These are phyloP conservation scores for Coremacera marginata DNA, from an alignment of 2,888 invertebrate genomes.

Conservation along the genomic window DNA sequence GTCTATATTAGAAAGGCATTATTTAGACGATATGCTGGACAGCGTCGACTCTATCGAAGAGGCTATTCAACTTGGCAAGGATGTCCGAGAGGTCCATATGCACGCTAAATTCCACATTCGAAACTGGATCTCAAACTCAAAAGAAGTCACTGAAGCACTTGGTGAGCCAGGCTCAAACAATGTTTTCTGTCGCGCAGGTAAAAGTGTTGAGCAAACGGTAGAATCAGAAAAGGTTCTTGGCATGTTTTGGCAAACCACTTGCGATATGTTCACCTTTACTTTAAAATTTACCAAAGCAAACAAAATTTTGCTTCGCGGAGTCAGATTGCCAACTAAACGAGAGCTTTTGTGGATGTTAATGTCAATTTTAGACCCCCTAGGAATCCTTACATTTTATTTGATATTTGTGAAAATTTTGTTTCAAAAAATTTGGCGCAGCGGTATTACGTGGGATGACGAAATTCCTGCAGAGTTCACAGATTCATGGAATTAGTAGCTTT, in stretches of 20 bases:
- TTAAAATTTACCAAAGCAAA: slow-evolving; percentile 42
- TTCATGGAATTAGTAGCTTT: slow-evolving; percentile 39
- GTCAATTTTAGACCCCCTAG: slow-evolving; percentile 47
- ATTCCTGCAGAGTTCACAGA: slow-evolving; percentile 31
- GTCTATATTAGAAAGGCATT: slow-evolving; percentile 44
- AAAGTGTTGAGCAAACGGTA: slow-evolving; percentile 35
- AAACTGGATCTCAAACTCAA: slow-evolving; percentile 47
- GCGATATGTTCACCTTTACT: slow-evolving; percentile 40
- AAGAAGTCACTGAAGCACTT: slow-evolving; percentile 29
- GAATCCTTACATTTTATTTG: slow-evolving; percentile 35
- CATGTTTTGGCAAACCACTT: slow-evolving; percentile 42
- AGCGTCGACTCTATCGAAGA: slow-evolving; percentile 49
- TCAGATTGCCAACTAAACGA: slow-evolving; percentile 41
- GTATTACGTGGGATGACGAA: slow-evolving; percentile 44
- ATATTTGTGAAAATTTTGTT: slow-evolving; percentile 45
- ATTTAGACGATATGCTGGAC: slow-evolving; percentile 56
- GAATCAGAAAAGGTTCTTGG: slow-evolving; percentile 44
- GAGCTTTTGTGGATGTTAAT: slow-evolving; percentile 43
- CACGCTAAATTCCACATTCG: slow-evolving; percentile 44
- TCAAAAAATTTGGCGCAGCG: slow-evolving; percentile 45
- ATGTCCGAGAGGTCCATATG: slow-evolving; percentile 38
- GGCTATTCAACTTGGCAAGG: slow-evolving; percentile 41
- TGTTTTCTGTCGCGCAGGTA: slow-evolving; percentile 31
- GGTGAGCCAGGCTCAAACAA: slow-evolving; percentile 30
- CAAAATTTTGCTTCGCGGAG: slow-evolving; percentile 31